Conservation (phyloP, 2,888 invertebrate species). For the Cephus pulcher region DNA sequence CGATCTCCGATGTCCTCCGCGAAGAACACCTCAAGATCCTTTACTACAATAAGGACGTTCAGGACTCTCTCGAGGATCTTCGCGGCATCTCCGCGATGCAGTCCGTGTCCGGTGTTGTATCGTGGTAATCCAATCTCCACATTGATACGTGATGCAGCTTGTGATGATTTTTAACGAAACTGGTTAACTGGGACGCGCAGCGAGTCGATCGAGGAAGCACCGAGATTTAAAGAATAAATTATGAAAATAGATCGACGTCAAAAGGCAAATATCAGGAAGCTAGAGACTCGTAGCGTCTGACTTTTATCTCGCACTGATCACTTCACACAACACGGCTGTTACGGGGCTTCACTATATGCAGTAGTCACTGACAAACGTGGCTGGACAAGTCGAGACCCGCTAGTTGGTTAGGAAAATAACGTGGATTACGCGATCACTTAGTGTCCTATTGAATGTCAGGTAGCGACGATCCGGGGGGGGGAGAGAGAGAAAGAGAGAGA, state of each 20-base stretch:
- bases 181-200: not conserved
- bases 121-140: conserved; percentile 4
- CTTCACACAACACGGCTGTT: not conserved
- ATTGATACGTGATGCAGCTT: not conserved
- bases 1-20: not conserved
- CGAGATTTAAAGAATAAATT: not conserved
- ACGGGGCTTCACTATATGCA: not conserved
- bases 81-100: conserved; percentile 47
- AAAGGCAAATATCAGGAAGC: not conserved
- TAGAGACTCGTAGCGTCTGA: not conserved
- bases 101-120: not conserved
- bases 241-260: not conserved
- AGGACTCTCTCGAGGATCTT: conserved; percentile 55
- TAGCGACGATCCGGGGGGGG: not conserved
- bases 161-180: not conserved
- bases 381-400: not conserved
- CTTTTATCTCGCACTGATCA: not conserved
- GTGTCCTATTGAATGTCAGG: not conserved
- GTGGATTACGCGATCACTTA: not conserved
- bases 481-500: not conserved
- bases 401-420: not conserved
- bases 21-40: not conserved
- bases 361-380: not conserved
- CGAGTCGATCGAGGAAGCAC: not conserved
- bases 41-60: conserved; percentile 18